Conservation (phyloP, 2,797 vertebrate species). For the Coregonus ussuriensis region DNA sequence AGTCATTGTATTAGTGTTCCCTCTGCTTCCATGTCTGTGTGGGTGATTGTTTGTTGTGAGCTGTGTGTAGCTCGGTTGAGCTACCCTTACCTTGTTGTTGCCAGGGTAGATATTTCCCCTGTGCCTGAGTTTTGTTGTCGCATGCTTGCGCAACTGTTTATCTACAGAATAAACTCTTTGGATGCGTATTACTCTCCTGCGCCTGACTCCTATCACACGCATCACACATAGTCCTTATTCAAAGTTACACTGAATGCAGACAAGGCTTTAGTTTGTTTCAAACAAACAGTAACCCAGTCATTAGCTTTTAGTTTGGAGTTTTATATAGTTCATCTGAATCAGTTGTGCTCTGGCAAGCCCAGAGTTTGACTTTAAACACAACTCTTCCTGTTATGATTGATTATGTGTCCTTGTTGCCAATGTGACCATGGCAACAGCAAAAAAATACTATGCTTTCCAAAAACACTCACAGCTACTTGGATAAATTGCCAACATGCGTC, state of each 20-base stretch:
- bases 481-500: conserved; percentile 24
- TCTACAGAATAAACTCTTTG: no score
- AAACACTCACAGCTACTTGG: conserved; percentile 9
- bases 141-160: no score
- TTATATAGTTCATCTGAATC: neutral
- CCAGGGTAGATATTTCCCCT: no score
- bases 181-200: no score
- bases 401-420: neutral
- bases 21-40: no score
- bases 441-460: neutral
- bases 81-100: no score
- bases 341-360: neutral
- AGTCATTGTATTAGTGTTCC: no score
- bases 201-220: no score
- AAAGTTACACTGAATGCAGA: neutral
- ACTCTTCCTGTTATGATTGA: neutral
- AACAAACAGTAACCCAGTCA: neutral
- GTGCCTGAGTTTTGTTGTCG: no score
- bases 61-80: no score
- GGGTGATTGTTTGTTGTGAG: no score
- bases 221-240: neutral
- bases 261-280: neutral
- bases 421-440: conserved; percentile 30
- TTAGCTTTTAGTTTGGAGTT: neutral
- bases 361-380: neutral